Evolutionary conservation across 2,113 vertebrate genomes (phyloP), one percentile per base, ranked within the genome.

Genomic region (Suncus etruscus): DNA sequence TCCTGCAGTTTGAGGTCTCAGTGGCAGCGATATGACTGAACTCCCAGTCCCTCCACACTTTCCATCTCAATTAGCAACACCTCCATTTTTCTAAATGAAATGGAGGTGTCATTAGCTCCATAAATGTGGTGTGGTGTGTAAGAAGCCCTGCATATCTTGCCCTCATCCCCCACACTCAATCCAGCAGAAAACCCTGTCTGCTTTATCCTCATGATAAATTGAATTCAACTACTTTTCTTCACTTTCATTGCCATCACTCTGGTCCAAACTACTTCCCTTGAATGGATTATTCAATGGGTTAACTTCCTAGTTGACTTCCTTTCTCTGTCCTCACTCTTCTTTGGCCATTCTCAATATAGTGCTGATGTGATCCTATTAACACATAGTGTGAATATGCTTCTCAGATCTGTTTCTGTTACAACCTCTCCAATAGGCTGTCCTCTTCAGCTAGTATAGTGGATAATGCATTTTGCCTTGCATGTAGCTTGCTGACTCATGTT

Each of bases 251-350:
- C 80, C 24, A 73, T 68, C 66, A 73, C 39, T 9, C 61, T 69
- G 24, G 31, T 54, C 22, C 80, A 76, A 54, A 88, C 39, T 47
- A 27, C 47, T 69, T 88, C 39, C 75, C 80, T 83, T 31, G 58
- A 6, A 63, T 80, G 47, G 31, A 25, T 74, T 70, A 54, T 74
- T 69, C 68, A 45, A 12, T 68, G 18, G 2, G 22, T 20, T 12
- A 76, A 18, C 48, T 94, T 83, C 78, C 83, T 86, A 83, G 61
- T 29, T 85, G 69, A 11, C 72, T 80, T 81, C 80, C 69, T 8
- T 80, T 76, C 20, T 18, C 75, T 80, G 83, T n/a, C 27, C 31
- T n/a, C 31, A 70, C 70, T 10, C 31, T 74, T 12, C n/a, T 31
- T 8, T 11, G 51, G 77, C 79, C 81, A 2, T 83, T 95, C 63